Evolutionary conservation across 2,113 vertebrate species (phyloP).

Genomic region (Helogale parvula): DNA sequence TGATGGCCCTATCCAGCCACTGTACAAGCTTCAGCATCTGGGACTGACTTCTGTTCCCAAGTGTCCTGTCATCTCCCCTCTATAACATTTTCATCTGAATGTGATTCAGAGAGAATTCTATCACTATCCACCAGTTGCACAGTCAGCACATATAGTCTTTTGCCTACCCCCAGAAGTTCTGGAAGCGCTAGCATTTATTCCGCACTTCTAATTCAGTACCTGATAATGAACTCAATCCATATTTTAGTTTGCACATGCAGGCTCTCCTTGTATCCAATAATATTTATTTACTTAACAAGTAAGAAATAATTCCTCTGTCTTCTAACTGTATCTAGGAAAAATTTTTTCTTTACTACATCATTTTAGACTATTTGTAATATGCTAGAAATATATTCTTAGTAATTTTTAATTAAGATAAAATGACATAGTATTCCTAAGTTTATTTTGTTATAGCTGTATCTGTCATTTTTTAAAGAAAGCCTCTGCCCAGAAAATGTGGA

Average conservation of each 20-base stretch:
- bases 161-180: background rate
- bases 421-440: background rate
- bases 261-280: background rate
- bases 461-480: conserved; percentile 59
- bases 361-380: conserved; percentile 1
- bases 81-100: background rate
- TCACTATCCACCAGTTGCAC: background rate
- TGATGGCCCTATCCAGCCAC: background rate
- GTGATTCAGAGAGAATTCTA: background rate
- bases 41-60: background rate
- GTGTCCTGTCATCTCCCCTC: background rate
- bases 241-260: background rate
- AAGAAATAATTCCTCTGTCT: background rate
- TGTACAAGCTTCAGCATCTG: background rate
- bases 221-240: background rate
- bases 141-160: background rate
- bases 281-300: background rate
- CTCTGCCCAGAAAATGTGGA: background rate
- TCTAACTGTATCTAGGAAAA: background rate
- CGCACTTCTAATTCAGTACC: background rate
- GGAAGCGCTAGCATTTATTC: background rate
- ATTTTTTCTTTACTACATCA: background rate
- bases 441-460: background rate
- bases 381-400: background rate
- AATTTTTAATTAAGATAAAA: conserved; percentile 28